Base-by-base conservation (phyloP, 2,113 vertebrate genomes). In the Anseranas semipalmata region DNA sequence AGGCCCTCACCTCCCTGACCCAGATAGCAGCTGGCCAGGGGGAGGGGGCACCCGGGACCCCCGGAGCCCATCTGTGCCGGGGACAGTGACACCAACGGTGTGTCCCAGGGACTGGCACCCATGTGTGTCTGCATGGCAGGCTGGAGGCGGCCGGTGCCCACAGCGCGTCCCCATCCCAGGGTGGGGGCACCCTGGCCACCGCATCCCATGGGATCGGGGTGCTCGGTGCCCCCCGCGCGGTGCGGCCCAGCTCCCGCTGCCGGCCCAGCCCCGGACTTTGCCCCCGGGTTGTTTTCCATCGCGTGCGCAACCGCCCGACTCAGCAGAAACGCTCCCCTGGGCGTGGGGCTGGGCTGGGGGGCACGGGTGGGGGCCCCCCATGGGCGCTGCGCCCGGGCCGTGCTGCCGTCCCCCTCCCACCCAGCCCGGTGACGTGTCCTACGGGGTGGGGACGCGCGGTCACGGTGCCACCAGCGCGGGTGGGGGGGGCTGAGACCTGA, bases 231-330 rank as follows among this genome's bases (percentile, higher is more conserved):
- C 92, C 83, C n/a, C 15, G 50, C 25, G 4, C 0, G 39, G 72
- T 80, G 76, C 5, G 9, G 75, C n/a, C 56, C 83, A n/a, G 84
- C 88, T 95, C 90, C 48, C 2, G 71, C 89, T 7, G 4, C 45
- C 14, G 2, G 62, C 89, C 89, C 89, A 88, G 78, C 91, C 89
- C 94, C 74, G 96, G 95, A 96, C 96, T 96, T 96, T 96, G 91
- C 60, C 86, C 93, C 78, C 62, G 55, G 85, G 78, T 93, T 96
- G 94, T 96, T 96, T 96, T 96, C 70, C 21, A 7, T 70, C 12
- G 62, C 66, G 73, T 81, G 85, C 24, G 24, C 65, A 95, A 95
- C 78, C 71, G 58, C 88, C 88, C 88, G 82, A 95, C 91, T 96
- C 96, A 95, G 96, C 96, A 95, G 91, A 96, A 95, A 90, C 68